Evolutionary conservation across 2,888 invertebrate species (phyloP).

Genomic region (Clistopyga incitator): DNA sequence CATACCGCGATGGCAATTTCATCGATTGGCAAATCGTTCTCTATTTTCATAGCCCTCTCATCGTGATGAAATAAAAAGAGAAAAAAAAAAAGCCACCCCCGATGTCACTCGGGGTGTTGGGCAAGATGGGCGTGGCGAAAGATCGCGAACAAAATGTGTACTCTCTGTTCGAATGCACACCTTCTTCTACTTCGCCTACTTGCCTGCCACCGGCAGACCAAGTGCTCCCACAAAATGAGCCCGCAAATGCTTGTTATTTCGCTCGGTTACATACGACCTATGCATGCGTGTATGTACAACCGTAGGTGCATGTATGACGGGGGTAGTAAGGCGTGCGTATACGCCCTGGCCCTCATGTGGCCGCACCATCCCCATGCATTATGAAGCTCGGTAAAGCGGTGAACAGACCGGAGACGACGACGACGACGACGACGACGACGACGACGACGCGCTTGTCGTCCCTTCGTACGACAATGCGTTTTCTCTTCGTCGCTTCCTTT

Average conservation of each 20-base stretch:
- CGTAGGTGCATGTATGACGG: conserved; percentile 20
- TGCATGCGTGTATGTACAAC: conserved; percentile 62
- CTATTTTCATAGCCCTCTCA: conserved; percentile 20
- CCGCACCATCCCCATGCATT: conserved; percentile 62
- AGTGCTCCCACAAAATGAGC: conserved; percentile 78
- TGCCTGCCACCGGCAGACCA: conserved; percentile 62
- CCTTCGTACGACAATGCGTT: conserved; percentile 10
- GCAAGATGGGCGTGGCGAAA: conserved; percentile 59
- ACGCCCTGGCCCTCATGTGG: conserved; percentile 56
- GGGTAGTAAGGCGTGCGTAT: conserved; percentile 48
- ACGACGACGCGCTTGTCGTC: conserved; percentile 11
- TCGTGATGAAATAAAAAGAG: neutral
- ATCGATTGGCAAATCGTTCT: conserved; percentile 57
- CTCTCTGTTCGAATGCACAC: conserved; percentile 38
- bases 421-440: too few relatives aligned
- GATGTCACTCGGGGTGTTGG: conserved; percentile 47
- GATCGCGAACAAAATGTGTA: conserved; percentile 48
- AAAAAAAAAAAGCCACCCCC: conserved; percentile 4
- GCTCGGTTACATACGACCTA: conserved; percentile 67
- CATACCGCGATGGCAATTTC: conserved; percentile 20
- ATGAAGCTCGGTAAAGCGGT: conserved; percentile 60
- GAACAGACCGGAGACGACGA: conserved; percentile 46
- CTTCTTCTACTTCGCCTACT: conserved; percentile 40
- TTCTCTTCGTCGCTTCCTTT: conserved; percentile 7
- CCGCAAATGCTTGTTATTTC: conserved; percentile 81